phyloP scores from a whole-genome alignment of 2,113 vertebrate species.

The Microtus montanus region DNA sequence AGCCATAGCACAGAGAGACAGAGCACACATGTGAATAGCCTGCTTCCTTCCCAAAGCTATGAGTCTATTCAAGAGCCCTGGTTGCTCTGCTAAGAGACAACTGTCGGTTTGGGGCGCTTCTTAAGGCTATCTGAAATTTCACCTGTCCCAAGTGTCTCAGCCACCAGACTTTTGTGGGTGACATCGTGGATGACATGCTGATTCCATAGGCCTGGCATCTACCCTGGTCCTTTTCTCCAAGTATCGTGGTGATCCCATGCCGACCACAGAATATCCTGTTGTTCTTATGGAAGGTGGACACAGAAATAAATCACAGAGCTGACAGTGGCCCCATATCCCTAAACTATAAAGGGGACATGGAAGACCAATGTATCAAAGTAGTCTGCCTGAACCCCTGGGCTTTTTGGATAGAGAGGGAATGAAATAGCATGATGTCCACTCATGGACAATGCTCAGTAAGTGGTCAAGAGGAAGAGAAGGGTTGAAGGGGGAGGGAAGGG shows the following conservation, averaged over 20 bases:
- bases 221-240: background rate
- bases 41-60: background rate
- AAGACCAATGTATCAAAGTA: background rate
- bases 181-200: rapidly evolving
- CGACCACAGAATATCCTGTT: background rate
- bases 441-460: rapidly evolving
- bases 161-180: too few species aligned
- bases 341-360: background rate
- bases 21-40: rapidly evolving
- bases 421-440: rapidly evolving
- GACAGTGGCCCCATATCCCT: rapidly evolving
- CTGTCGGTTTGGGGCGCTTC: background rate
- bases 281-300: background rate
- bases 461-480: too few species aligned
- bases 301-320: rapidly evolving
- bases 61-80: background rate
- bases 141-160: background rate
- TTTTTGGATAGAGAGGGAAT: background rate
- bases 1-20: too few species aligned
- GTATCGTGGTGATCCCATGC: background rate
- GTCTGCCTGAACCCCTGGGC: background rate
- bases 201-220: background rate
- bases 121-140: background rate
- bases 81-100: background rate
- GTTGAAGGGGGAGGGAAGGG: too few species aligned